A percentile compares a stretch with the other conserved stretches of the same genome.
These are phyloP conservation scores for Escarpia spicata DNA, from an alignment of 2,888 invertebrate species.

Conservation along the genomic window DNA sequence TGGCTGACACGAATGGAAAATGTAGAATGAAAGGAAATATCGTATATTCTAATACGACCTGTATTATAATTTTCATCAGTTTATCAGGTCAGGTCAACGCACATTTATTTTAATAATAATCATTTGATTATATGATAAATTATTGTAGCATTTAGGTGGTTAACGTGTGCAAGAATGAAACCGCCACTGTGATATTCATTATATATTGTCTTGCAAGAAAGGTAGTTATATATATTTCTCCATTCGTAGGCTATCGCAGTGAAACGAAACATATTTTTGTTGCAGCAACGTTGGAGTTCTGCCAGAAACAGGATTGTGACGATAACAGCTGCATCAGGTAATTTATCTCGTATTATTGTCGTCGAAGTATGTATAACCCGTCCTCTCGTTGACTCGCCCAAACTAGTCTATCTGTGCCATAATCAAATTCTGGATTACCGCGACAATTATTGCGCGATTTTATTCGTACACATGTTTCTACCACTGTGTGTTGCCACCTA, in stretches of 20 bases:
- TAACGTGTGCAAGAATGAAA: neutral
- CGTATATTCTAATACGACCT: too few species aligned
- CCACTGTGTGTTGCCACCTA: too few species aligned
- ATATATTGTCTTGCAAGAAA: neutral
- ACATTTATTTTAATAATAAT: neutral
- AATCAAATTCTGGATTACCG: neutral
- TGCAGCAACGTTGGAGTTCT: neutral
- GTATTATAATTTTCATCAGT: neutral
- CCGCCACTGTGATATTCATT: neutral
- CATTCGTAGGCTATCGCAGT: neutral
- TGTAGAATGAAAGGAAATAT: too few species aligned
- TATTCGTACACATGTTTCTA: too few species aligned
- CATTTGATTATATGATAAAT: neutral
- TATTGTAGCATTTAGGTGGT: neutral
- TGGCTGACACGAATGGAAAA: too few species aligned
- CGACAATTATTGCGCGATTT: neutral
- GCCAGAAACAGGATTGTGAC: neutral
- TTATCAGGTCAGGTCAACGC: neutral
- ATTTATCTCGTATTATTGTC: neutral
- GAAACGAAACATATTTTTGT: neutral
- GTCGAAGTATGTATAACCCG: neutral
- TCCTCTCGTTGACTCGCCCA: neutral
- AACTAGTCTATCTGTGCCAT: neutral
- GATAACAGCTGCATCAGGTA: neutral
- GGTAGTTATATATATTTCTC: neutral